Percentiles rank a stretch among this genome's conserved stretches.
These are phyloP conservation scores for Thalassoma bifasciatum DNA, from an alignment of 2,113 vertebrate species.

Conservation along the genomic window DNA sequence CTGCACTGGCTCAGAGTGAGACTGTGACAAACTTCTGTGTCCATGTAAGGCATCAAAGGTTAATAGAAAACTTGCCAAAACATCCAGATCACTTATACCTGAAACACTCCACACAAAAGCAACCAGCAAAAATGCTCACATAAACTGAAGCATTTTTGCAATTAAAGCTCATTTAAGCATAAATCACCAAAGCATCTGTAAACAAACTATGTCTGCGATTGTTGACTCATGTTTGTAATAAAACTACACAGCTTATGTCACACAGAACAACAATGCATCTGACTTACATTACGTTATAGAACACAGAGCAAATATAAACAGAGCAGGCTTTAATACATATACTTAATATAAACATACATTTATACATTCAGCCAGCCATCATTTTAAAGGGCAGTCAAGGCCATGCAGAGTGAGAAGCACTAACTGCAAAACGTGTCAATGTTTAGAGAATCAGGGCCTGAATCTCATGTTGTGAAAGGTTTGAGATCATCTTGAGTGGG, in stretches of 20 bases:
- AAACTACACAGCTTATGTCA: neutral
- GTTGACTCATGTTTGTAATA: neutral
- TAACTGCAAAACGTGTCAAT: conserved; percentile 25
- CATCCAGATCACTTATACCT: neutral
- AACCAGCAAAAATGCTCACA: neutral
- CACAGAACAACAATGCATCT: conserved; percentile 3
- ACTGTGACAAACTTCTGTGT: no score
- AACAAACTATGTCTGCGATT: neutral
- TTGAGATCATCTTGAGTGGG: conserved; percentile 24
- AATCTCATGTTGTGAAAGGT: conserved; percentile 12
- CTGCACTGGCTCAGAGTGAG: no score
- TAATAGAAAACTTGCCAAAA: no score
- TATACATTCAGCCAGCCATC: conserved; percentile 60
- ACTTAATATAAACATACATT: conserved; percentile 31
- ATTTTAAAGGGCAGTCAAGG: conserved; percentile 57
- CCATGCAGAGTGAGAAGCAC: conserved; percentile 69
- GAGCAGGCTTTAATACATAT: conserved; percentile 31
- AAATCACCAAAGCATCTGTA: neutral
- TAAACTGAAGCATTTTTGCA: conserved; percentile 19
- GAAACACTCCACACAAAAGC: neutral
- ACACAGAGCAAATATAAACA: conserved; percentile 17
- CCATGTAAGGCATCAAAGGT: no score
- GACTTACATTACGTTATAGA: neutral
- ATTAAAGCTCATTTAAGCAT: neutral
- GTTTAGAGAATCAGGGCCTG: conserved; percentile 27